Evolutionary conservation across 1,140 invertebrate species (phyloP).

Genomic region (Saccostrea cuccullata): DNA sequence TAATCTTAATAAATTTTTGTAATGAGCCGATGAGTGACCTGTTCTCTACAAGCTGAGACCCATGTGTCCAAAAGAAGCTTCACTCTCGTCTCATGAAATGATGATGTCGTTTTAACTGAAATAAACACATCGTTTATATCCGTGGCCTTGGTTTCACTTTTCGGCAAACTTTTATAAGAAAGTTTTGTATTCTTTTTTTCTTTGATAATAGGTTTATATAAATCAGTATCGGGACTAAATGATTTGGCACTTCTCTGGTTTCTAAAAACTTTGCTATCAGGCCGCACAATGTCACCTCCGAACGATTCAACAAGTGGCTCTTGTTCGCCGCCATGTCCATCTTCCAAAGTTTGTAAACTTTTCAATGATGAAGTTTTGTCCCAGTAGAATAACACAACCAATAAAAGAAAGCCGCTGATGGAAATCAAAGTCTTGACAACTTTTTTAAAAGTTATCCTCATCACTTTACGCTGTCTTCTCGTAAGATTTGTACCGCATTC

Average conservation of each 20-base stretch:
- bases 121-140: conserved; percentile 91
- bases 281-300: not conserved
- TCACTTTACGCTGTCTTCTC: not conserved
- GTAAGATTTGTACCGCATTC: conserved; percentile 15
- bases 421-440: conserved; percentile 5
- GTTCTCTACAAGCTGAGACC: conserved; percentile 83
- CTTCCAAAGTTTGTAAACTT: conserved; percentile 4
- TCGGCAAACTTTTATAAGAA: not conserved
- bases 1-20: not conserved
- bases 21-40: not conserved
- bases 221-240: conserved; percentile 26
- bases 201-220: not conserved
- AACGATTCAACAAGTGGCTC: conserved; percentile 32
- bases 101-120: conserved; percentile 94
- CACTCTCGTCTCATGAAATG: conserved; percentile 90
- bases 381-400: conserved; percentile 1
- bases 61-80: conserved; percentile 94
- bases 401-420: not conserved
- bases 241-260: conserved; percentile 16
- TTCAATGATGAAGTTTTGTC: not conserved
- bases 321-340: conserved; percentile 23
- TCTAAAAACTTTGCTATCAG: not conserved
- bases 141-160: conserved; percentile 44
- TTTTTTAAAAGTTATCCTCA: conserved; percentile 31
- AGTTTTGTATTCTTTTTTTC: not conserved